Base-by-base conservation (phyloP, 2,113 vertebrate genomes). In the Siphamia tubifer region DNA sequence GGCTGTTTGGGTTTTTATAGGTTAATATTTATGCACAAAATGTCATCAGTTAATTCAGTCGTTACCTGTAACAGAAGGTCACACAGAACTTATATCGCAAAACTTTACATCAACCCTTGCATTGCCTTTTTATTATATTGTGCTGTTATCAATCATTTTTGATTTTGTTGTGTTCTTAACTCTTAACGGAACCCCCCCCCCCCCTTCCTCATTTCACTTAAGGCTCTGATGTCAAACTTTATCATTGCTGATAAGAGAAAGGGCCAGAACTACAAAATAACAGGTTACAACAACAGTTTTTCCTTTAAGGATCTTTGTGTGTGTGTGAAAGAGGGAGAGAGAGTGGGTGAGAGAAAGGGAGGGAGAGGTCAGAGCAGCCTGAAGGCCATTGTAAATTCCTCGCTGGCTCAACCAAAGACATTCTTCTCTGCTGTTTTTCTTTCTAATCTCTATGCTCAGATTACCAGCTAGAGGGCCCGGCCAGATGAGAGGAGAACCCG, bases 401-500 rank as follows among this genome's bases (percentile, higher is more conserved):
- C 40, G 3, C 82, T 83, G 74, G 77, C 82, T 84, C 74, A 85
- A 87, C 87, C 87, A 89, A 89, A 88, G 86, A 85, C 86, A 91
- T 91, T 90, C 88, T 89, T 86, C 76, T 65, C 74, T 45, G 58
- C 69, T 90, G 84, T 89, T 88, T 85, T 85, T 86, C 84, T 89
- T 86, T 83, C 84, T 90, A 89, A 88, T 90, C 87, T 90, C 82
- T 79, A 77, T 84, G 54, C 82, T 91, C 90, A 86, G 88, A 88
- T 91, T 91, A 87, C 89, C 86, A 89, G 87, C 87, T 88, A 88
- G 75, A 90, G 84, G 83, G 83, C 74, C 87, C 7, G 57, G 60
- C 64, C 81, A 89, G 83, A 89, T 79, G 83, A 85, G 77, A 74
- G 63, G 64, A 74, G 69, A n/a, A 47, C n/a, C n/a, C 74, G 71